These are phyloP conservation scores for Diploscapter pachys DNA, from an alignment of 1,140 invertebrate genomes.

Conservation along the genomic window DNA sequence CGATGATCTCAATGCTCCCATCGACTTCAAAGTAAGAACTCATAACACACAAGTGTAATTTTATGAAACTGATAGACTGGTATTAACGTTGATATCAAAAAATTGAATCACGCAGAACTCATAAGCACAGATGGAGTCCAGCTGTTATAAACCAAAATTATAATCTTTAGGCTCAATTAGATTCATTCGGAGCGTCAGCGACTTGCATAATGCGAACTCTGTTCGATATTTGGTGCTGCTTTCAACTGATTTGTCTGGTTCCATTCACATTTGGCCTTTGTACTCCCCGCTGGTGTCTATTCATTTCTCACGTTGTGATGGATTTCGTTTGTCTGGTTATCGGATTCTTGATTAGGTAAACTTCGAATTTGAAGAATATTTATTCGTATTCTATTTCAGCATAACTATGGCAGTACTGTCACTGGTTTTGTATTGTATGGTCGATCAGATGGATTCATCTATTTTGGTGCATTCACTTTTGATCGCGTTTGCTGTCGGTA, in stretches of 20 bases:
- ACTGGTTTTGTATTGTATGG: too few relatives aligned
- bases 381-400: too few relatives aligned
- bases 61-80: neutral
- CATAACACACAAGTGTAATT: neutral
- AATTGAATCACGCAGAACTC: neutral
- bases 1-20: constrained; percentile 5
- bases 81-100: neutral
- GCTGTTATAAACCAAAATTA: too few relatives aligned
- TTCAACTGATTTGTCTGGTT: constrained; percentile 13
- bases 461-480: too few relatives aligned
- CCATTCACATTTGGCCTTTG: constrained; percentile 13
- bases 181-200: constrained; percentile 2
- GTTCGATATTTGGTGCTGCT: constrained; percentile 12
- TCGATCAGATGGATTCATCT: too few relatives aligned
- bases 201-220: constrained; percentile 8
- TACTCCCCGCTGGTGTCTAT: constrained; percentile 15
- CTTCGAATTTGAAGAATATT: too few relatives aligned
- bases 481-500: too few relatives aligned
- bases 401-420: too few relatives aligned
- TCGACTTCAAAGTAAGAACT: constrained; percentile 12
- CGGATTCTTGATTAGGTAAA: too few relatives aligned
- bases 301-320: constrained; percentile 12
- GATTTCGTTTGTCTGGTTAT: neutral
- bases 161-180: constrained; percentile 11
- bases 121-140: too few relatives aligned